Evolutionary conservation across 2,888 invertebrate species (phyloP), one percentile per base, ranked within the genome.

Genomic region (Masnerella sp.): DNA sequence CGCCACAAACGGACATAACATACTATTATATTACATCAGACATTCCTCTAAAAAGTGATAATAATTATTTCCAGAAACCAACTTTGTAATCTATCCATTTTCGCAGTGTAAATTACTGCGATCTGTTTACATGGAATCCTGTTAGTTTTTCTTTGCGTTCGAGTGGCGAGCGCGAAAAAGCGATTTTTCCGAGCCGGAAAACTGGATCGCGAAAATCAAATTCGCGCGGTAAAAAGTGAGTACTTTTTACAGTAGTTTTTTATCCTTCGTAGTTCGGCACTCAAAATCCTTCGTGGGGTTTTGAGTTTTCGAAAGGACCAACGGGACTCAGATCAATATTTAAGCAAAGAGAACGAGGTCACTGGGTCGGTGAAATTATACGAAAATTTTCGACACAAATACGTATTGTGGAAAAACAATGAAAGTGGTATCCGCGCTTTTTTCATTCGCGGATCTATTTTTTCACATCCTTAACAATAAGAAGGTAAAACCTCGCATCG

Each of bases 341-440:
- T 67, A 22, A 71, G 47, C 64, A 67, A 59, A 47, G 64, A 59
- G 65, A 77, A 77, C 56, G 71, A 72, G 74, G 77, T 77, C 75
- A 77, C 70, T 77, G 64, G 77, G 77, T 77, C 73, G 73, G 73
- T 65, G 45, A 75, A 77, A 72, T 74, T 77, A 72, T 77, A 72
- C 72, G 72, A 74, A 72, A 72, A 70, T 77, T 77, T 77, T 75
- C 61, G 58, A 75, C 75, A 71, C 51, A 67, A 51, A 67, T 68
- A 71, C 62, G 36, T 62, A 68, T 71, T 64, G 71, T 71, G 40
- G 25, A 67, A 70, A 70, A 74, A 74, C 74, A 70, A 74, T 74
- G 62, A 47, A 59, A 49, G 28, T 34, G 45, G 34, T 47, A 30
- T 58, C 47, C 42, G 56, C 40, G 51, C 42, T 43, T 51, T 54